Evolutionary conservation across 2,888 invertebrate genomes (phyloP).

Genomic region (Lamproptera curius): DNA sequence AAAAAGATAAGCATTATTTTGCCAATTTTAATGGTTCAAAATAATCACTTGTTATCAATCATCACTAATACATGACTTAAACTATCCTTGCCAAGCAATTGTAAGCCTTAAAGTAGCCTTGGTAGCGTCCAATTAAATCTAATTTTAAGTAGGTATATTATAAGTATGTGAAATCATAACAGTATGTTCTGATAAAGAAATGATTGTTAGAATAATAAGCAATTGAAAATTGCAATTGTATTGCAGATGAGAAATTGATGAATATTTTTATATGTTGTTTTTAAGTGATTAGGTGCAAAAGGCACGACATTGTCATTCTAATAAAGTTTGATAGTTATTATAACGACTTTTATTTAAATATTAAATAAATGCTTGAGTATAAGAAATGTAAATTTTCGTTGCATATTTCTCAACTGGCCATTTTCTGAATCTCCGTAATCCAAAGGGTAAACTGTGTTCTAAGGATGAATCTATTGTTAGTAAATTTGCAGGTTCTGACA

Average conservation of each 20-base stretch:
- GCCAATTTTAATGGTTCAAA: too few relatives aligned
- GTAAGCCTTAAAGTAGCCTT: conserved; percentile 20
- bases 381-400: too few relatives aligned
- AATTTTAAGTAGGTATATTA: conserved; percentile 14
- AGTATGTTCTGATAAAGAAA: conserved; percentile 1
- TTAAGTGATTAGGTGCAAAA: conserved; percentile 15
- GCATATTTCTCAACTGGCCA: too few relatives aligned
- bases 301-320: conserved; percentile 20
- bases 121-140: conserved; percentile 20
- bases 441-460: too few relatives aligned
- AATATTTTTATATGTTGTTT: conserved; percentile 25
- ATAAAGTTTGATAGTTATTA: conserved; percentile 24
- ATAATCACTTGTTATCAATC: neutral
- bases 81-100: conserved; percentile 22
- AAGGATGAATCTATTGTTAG: too few relatives aligned
- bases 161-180: conserved; percentile 11
- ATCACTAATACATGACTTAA: conserved; percentile 3
- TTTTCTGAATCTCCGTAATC: too few relatives aligned
- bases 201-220: conserved; percentile 12
- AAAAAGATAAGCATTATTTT: neutral
- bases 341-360: too few relatives aligned
- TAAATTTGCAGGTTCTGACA: too few relatives aligned
- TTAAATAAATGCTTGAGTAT: too few relatives aligned
- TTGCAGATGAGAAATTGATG: conserved; percentile 17
- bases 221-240: conserved; percentile 23